These are phyloP conservation scores for Dinoponera quadriceps DNA, from an alignment of 1,140 invertebrate species.

Conservation along the genomic window DNA sequence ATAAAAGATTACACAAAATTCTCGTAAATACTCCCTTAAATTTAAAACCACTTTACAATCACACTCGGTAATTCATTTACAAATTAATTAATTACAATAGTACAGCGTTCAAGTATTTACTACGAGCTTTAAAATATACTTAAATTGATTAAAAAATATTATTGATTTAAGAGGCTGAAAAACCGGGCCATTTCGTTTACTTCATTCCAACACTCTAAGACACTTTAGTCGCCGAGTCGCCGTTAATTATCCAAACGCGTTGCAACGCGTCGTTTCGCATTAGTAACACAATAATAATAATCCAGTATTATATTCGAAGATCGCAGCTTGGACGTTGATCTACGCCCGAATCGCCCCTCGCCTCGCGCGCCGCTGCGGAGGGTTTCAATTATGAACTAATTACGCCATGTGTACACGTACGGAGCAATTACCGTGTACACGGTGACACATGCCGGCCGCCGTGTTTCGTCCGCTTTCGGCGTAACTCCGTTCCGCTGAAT, in stretches of 20 bases:
- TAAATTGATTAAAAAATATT: too few relatives aligned
- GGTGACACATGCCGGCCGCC: conserved; percentile 79
- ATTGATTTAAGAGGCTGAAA: too few relatives aligned
- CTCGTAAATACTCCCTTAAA: too few relatives aligned
- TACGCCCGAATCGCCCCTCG: conserved; percentile 17
- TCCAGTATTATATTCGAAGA: conserved; percentile 9
- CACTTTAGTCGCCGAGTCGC: not conserved
- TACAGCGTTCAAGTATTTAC: too few relatives aligned
- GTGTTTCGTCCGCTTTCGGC: conserved; percentile 66
- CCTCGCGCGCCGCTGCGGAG: conserved; percentile 32
- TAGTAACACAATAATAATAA: conserved; percentile 39
- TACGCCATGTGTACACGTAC: conserved; percentile 70
- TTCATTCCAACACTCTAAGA: too few relatives aligned
- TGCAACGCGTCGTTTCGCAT: not conserved
- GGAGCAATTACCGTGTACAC: conserved; percentile 77
- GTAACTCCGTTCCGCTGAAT: conserved; percentile 64
- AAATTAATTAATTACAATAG: too few relatives aligned
- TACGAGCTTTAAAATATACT: too few relatives aligned
- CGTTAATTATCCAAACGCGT: not conserved
- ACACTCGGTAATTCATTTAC: too few relatives aligned
- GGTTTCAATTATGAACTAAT: conserved; percentile 83
- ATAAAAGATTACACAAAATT: too few relatives aligned
- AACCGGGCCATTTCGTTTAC: too few relatives aligned
- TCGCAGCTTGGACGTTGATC: conserved; percentile 10
- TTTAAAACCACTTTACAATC: too few relatives aligned